Evolutionary conservation across 2,888 invertebrate genomes (phyloP).

Genomic region (Heliconius cydno): DNA sequence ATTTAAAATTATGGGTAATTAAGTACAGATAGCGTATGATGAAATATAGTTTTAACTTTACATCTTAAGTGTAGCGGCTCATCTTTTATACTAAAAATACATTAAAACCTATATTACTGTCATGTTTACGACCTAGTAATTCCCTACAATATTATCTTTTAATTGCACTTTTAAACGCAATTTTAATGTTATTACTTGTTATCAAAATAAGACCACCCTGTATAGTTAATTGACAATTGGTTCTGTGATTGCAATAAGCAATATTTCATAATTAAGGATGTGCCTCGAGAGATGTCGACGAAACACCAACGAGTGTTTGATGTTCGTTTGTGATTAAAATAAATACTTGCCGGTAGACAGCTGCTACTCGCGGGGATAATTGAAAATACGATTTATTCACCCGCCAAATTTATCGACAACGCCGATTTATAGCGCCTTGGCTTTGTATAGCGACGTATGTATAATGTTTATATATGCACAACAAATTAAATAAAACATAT

Average conservation of each 20-base stretch:
- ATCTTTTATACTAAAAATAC: conserved; percentile 16
- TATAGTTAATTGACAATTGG: conserved; percentile 47
- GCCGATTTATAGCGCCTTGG: conserved; percentile 69
- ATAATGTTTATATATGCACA: not conserved
- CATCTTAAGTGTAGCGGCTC: conserved; percentile 21
- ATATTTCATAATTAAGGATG: conserved; percentile 63
- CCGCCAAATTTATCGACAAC: conserved; percentile 80
- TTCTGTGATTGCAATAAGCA: conserved; percentile 48
- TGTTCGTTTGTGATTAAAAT: conserved; percentile 77
- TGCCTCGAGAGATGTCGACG: conserved; percentile 67
- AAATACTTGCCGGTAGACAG: conserved; percentile 79
- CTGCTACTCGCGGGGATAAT: conserved; percentile 78
- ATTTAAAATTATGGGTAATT: not conserved
- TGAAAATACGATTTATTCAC: conserved; percentile 81
- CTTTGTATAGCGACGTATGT: conserved; percentile 25
- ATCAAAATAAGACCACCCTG: conserved; percentile 36
- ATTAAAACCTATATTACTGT: conserved; percentile 14
- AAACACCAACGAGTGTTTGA: conserved; percentile 63
- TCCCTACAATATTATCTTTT: conserved; percentile 9
- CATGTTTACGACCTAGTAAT: conserved; percentile 22
- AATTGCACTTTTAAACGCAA: conserved; percentile 8
- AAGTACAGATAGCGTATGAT: conserved; percentile 13
- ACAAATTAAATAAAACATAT: no score
- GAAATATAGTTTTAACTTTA: conserved; percentile 5
- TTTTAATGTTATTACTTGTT: not conserved